Percentiles rank a stretch among this genome's conserved stretches.
Evolutionary conservation across 1,140 invertebrate genomes (phyloP).

Genomic region (Andrena cerasifolii): DNA sequence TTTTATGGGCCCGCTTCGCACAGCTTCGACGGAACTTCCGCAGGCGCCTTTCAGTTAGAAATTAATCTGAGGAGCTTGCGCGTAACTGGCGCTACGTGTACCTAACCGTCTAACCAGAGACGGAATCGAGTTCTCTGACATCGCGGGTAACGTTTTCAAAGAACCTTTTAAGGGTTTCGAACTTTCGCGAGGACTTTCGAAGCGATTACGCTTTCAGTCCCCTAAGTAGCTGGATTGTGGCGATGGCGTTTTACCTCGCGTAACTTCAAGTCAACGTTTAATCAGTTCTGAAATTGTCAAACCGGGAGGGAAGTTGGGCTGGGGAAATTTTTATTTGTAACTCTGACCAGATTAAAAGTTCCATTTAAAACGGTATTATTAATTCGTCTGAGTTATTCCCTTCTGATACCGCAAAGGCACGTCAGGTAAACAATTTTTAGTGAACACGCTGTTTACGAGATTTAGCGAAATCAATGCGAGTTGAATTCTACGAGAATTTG

Average conservation of each 20-base stretch:
- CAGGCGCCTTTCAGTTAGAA: too few species aligned
- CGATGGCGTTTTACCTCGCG: slow-evolving; percentile 1
- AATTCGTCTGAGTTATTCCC: background rate
- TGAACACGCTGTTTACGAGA: too few species aligned
- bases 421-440: too few species aligned
- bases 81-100: background rate
- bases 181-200: background rate
- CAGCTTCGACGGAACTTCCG: too few species aligned
- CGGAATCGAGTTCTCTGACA: background rate
- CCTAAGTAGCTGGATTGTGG: background rate
- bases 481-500: too few species aligned
- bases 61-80: background rate
- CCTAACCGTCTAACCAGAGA: background rate
- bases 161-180: background rate
- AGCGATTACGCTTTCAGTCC: background rate
- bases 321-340: background rate
- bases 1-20: too few species aligned
- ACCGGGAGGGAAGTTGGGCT: slow-evolving; percentile 18
- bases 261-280: slow-evolving; percentile 31
- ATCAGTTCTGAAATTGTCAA: slow-evolving; percentile 34
- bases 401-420: too few species aligned
- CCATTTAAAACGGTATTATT: background rate
- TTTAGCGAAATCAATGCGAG: too few species aligned
- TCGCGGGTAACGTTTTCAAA: background rate
- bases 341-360: background rate